Percentiles rank a stretch among this genome's conserved stretches.
These are phyloP conservation scores for Sebastes itinus DNA, from an alignment of 2,797 vertebrate species.

Conservation along the genomic window DNA sequence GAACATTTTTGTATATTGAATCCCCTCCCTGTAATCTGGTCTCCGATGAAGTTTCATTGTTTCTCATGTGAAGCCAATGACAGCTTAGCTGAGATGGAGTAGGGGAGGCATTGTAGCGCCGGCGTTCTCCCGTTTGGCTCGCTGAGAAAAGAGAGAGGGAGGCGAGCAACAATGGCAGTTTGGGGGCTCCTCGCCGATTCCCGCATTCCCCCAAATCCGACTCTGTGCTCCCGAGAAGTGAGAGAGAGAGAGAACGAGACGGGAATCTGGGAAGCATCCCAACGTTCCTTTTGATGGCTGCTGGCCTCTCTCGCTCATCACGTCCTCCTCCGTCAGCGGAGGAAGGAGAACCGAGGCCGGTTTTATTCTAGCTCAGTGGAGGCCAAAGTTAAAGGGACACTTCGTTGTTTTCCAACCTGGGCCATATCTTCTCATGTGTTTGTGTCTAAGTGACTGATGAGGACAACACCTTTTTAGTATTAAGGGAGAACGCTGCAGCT, in stretches of 20 bases:
- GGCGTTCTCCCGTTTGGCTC: constrained; percentile 79
- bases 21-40: constrained; percentile 82
- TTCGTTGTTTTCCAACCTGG: too few species aligned
- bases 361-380: constrained; percentile 20
- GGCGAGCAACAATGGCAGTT: constrained; percentile 73
- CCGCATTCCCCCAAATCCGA: constrained; percentile 69
- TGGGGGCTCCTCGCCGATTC: constrained; percentile 70
- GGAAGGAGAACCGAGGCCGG: constrained; percentile 15
- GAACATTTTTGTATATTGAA: constrained; percentile 57
- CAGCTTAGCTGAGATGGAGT: constrained; percentile 84
- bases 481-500: too few species aligned
- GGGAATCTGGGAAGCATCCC: constrained; percentile 75
- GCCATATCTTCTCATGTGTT: too few species aligned
- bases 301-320: constrained; percentile 57
- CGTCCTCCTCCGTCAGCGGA: constrained; percentile 26
- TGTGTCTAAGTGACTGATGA: too few species aligned
- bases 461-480: too few species aligned
- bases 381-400: constrained; percentile 10
- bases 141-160: constrained; percentile 75
- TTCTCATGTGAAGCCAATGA: constrained; percentile 87
- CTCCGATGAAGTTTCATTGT: constrained; percentile 90
- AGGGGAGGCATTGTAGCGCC: constrained; percentile 78
- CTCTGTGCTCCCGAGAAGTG: constrained; percentile 30
- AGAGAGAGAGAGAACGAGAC: constrained; percentile 44
- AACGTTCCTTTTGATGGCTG: constrained; percentile 69